Evolutionary conservation across 2,797 vertebrate species (phyloP).

Genomic region (Sebastes flavidus): DNA sequence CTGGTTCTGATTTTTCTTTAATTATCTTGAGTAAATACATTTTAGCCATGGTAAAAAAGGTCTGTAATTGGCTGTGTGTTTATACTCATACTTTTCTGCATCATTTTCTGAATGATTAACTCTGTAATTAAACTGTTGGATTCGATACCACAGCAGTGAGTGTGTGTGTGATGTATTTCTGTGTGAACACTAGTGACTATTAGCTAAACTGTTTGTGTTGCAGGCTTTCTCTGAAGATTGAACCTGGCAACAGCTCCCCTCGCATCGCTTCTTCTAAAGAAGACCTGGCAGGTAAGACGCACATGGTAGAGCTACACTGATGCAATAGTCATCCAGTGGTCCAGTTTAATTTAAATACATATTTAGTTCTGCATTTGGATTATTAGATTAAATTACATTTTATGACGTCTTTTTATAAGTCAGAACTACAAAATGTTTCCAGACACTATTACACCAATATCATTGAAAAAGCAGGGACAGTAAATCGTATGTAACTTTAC

Average conservation of each 20-base stretch:
- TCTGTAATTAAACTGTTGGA: neutral
- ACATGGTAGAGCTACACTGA: neutral
- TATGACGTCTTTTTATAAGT: neutral
- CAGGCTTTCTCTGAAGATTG: slow-evolving; percentile 93
- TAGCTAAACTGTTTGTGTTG: slow-evolving; percentile 56
- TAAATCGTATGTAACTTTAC: neutral
- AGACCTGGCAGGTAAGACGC: slow-evolving; percentile 89
- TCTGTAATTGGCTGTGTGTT: neutral
- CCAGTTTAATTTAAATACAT: neutral
- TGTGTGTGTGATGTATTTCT: neutral
- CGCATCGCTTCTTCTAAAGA: slow-evolving; percentile 94
- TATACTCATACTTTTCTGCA: neutral
- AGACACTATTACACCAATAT: neutral
- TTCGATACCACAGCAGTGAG: neutral
- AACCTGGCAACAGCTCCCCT: slow-evolving; percentile 93
- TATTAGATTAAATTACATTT: neutral
- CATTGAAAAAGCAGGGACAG: neutral
- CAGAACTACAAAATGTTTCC: neutral
- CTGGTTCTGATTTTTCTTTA: neutral
- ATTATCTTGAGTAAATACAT: neutral
- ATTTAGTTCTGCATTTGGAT: neutral
- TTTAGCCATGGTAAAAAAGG: neutral
- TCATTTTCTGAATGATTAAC: neutral
- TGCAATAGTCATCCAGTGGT: neutral
- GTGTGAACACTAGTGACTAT: neutral